These are phyloP conservation scores for Trichoplax adhaerens DNA, from an alignment of 37 sponge, comb jelly and placozoan species.

Conservation along the genomic window DNA sequence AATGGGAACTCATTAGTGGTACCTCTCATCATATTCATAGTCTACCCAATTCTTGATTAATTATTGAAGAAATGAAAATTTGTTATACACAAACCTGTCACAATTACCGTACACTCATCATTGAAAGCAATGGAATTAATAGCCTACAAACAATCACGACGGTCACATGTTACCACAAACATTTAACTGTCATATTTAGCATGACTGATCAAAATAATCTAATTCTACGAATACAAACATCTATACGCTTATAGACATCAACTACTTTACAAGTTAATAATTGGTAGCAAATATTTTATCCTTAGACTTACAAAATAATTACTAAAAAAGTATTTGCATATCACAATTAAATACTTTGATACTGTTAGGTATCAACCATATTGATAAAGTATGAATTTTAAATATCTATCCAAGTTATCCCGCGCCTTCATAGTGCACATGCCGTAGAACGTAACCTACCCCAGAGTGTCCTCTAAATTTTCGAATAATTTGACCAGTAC, in stretches of 20 bases:
- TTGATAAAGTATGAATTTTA: too few relatives aligned
- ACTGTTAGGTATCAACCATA: too few relatives aligned
- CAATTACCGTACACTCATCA: conserved; percentile 39
- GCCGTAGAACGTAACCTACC: conserved; percentile 17
- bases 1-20: not conserved
- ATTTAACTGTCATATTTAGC: too few relatives aligned
- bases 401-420: too few relatives aligned
- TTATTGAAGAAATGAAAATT: not conserved
- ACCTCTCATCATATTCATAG: conserved; percentile 1
- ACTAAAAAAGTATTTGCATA: too few relatives aligned
- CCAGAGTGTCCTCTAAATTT: conserved; percentile 56
- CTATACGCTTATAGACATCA: too few relatives aligned
- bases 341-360: too few relatives aligned
- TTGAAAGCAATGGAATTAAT: conserved; percentile 78
- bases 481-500: conserved; percentile 66
- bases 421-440: not conserved
- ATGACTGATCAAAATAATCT: not conserved
- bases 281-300: too few relatives aligned
- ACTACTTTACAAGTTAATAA: not conserved
- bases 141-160: conserved; percentile 19
- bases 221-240: not conserved
- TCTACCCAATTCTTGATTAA: not conserved
- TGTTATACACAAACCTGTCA: conserved; percentile 39
- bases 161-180: too few relatives aligned
- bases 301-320: too few relatives aligned